Percentiles rank a stretch among this genome's conserved stretches.
These are phyloP conservation scores for Myotis yumanensis DNA, from an alignment of 2,113 vertebrate genomes.

Conservation along the genomic window DNA sequence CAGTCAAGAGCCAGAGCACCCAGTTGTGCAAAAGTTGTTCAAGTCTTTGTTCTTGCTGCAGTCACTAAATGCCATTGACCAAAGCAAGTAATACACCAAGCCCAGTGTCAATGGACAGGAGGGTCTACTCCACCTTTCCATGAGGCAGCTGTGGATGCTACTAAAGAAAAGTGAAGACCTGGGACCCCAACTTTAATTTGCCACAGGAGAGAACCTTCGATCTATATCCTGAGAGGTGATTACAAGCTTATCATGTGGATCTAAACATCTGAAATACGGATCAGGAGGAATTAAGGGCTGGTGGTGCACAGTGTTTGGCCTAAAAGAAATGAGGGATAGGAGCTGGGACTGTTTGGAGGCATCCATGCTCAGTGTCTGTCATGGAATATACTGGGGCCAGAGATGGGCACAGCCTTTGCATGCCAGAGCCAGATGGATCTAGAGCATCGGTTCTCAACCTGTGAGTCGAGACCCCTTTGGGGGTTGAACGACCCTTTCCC, in stretches of 20 bases:
- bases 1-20: not conserved
- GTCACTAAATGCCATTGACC: not conserved
- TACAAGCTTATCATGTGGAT: not conserved
- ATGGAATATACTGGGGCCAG: not conserved
- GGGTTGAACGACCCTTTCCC: too few species aligned
- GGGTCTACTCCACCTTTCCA: not conserved
- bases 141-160: not conserved
- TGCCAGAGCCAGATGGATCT: not conserved
- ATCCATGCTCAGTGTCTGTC: not conserved
- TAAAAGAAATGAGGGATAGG: not conserved
- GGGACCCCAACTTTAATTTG: not conserved
- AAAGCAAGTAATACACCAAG: not conserved
- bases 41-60: not conserved
- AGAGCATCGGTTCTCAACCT: too few species aligned
- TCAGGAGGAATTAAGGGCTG: not conserved
- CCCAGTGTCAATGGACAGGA: not conserved
- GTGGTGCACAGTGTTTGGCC: not conserved
- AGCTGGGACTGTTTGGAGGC: not conserved
- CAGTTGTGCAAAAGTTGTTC: not conserved
- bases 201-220: not conserved
- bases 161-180: not conserved
- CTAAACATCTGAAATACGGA: not conserved
- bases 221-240: not conserved
- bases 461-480: too few species aligned
- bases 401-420: not conserved